Percentiles rank a stretch among this genome's conserved stretches.
phyloP scores from a whole-genome alignment of 2,797 vertebrate genomes.

The Lateolabrax maculatus region DNA sequence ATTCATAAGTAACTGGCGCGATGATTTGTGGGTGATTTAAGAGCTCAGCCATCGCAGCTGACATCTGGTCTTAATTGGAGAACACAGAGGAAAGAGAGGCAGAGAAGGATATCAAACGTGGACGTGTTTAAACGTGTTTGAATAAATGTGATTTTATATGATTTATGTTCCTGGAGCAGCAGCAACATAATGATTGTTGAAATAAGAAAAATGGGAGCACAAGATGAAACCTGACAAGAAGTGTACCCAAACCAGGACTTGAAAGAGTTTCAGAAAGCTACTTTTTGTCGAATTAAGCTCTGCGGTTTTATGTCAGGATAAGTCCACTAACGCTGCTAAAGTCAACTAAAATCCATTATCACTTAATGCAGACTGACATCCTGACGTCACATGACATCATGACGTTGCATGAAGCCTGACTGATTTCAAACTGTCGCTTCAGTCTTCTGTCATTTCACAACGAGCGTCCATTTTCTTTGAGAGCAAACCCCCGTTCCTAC shows the following conservation, averaged over 20 bases:
- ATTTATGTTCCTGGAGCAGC: conserved; percentile 39
- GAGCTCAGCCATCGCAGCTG: conserved; percentile 79
- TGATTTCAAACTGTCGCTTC: not conserved
- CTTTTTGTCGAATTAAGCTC: not conserved
- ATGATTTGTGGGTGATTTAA: conserved; percentile 85
- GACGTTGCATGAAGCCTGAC: conserved; percentile 2
- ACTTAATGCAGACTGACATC: conserved; percentile 2
- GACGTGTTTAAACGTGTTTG: conserved; percentile 29
- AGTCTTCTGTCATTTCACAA: not conserved
- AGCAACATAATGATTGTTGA: conserved; percentile 41
- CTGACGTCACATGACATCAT: not conserved
- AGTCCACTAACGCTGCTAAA: not conserved
- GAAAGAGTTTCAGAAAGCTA: not conserved
- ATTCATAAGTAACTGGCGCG: conserved; percentile 66
- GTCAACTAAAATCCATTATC: conserved; percentile 9
- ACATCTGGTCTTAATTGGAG: conserved; percentile 87
- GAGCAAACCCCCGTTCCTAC: conserved; percentile 16
- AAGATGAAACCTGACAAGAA: conserved; percentile 43
- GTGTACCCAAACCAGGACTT: not conserved
- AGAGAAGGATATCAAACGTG: conserved; percentile 47
- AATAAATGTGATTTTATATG: conserved; percentile 28
- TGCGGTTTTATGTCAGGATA: conserved; percentile 2
- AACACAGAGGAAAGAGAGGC: conserved; percentile 44
- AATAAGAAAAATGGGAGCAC: conserved; percentile 19
- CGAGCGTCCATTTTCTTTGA: not conserved